A percentile compares a stretch with the other conserved stretches of the same genome.
These are phyloP conservation scores for Otocyon megalotis DNA, from an alignment of 2,113 vertebrate genomes.

Conservation along the genomic window DNA sequence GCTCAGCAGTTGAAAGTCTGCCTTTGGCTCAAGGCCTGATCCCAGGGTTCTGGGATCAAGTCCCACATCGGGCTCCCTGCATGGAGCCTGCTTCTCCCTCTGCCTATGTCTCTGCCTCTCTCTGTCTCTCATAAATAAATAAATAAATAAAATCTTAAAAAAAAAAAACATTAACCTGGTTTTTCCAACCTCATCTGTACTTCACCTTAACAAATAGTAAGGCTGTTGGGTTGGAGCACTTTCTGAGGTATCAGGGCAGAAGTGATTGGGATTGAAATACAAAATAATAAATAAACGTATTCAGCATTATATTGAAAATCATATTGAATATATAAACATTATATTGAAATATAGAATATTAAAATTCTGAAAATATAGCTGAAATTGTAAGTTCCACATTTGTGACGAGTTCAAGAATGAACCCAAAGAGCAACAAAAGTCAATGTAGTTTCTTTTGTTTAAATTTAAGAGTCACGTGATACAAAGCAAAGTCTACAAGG, in stretches of 20 bases:
- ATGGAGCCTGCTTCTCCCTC: too few relatives aligned
- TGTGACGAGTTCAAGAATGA: not conserved
- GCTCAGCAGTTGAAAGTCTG: too few relatives aligned
- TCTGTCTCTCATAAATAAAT: too few relatives aligned
- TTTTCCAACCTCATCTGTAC: not conserved
- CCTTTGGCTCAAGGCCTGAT: too few relatives aligned
- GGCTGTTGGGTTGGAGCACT: not conserved
- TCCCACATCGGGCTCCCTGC: too few relatives aligned
- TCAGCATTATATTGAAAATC: not conserved
- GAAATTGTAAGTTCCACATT: not conserved
- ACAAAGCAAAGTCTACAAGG: not conserved
- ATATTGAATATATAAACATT: not conserved
- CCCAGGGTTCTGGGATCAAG: too few relatives aligned
- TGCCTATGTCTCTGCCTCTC: too few relatives aligned
- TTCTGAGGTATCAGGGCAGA: not conserved
- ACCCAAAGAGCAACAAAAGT: not conserved
- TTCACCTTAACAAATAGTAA: not conserved
- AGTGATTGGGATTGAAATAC: not conserved
- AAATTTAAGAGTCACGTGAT: not conserved
- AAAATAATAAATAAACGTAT: not conserved
- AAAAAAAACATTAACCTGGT: not conserved
- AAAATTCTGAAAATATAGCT: not conserved
- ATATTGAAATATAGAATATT: not conserved
- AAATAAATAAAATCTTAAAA: too few relatives aligned
- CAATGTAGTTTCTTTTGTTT: not conserved